Base-by-base conservation (phyloP, 1,140 invertebrate species). In the Zaprionus nigranus region DNA sequence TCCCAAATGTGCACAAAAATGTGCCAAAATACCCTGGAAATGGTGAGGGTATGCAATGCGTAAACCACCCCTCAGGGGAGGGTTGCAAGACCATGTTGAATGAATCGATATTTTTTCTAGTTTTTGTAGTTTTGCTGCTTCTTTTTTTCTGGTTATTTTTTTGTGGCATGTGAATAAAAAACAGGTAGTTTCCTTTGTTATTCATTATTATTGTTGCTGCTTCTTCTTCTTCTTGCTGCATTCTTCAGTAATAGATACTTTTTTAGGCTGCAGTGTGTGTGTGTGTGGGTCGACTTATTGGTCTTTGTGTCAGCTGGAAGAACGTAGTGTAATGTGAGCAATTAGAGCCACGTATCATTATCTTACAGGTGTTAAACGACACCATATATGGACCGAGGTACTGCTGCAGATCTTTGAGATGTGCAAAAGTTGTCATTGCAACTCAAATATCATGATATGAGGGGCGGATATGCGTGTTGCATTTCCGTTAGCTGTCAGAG, bases 271-370 rank as follows among this genome's bases (percentile, higher is more conserved):
- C 15, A 66, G 73, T 56, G 62, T 66, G 54, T 54, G 30, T 30
- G 30, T 67, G 75, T 72, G 83, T 74, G 54, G 54, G 74, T 81
- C 85, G 84, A 87, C 84, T 87, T 87, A 87, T 87, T 87, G 84
- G 85, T 87, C 84, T 70, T 75, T 86, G 82, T 86, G 85, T 88
- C 81, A 88, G 78, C 84, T 83, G 84, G 61, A 64, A 40, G 40
- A 53, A 51, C 24, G 34, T 15, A 49, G 34, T 81, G 84, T 76
- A 84, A 87, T 84, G 85, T 79, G 85, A 90, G 84, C 81, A 87
- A 88, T 87, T 84, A 73, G 74, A 72, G 63, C 51, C 49, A 71
- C 59, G 28, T 75, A 90, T 88, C 75, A 85, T 78, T 82, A 82
- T 69, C 58, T 30, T 75, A 84, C 82, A 85, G 84, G 84, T 87